Evolutionary conservation across 2,113 vertebrate genomes (phyloP), one percentile per base, ranked within the genome.

Genomic region (Isurus oxyrinchus): DNA sequence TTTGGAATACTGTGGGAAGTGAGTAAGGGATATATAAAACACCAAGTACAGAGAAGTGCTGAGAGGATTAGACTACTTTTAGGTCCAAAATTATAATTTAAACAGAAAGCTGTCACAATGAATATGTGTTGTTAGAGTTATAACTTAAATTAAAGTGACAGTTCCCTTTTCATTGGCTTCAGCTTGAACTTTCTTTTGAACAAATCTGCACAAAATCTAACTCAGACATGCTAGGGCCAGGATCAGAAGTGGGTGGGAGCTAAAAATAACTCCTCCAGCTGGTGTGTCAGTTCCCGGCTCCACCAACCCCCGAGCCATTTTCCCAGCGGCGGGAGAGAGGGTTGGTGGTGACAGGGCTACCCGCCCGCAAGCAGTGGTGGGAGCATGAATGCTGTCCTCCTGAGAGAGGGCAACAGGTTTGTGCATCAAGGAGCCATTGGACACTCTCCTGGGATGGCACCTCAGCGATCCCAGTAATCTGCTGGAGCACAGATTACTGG

Each of bases 111-210:
- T 95, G 94, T 95, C 94, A 69, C 10, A 13, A 27, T 53, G 21
- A 21, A 95, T 95, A 44, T 49, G 44, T 4, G 44, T 69, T 69
- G 94, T 69, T 95, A 69, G 67, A 95, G 66, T 95, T 95, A 19
- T 49, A 67, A 66, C 66, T 69, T 49, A 53, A 40, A 95, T 95
- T 95, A 25, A 69, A 95, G 25, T 95, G 94, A 69, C 63, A 69
- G 94, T 23, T 95, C n/a, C 40, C 63, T 95, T 95, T 69, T 67
- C 94, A 91, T 16, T 91, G 88, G 88, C 88, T 91, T 91, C 27
- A 91, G 55, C 0, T 59, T 90, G 23, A 90, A 53, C 49, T 55
- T 59, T 35, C 35, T 91, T 19, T 59, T 59, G 14, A 59, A 91
- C 31, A 69, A 44, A 95, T 44, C 63, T 27, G 2, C 63, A 67